phyloP scores from a whole-genome alignment of 2,113 vertebrate species.

The Brachionichthys hirsutus region DNA sequence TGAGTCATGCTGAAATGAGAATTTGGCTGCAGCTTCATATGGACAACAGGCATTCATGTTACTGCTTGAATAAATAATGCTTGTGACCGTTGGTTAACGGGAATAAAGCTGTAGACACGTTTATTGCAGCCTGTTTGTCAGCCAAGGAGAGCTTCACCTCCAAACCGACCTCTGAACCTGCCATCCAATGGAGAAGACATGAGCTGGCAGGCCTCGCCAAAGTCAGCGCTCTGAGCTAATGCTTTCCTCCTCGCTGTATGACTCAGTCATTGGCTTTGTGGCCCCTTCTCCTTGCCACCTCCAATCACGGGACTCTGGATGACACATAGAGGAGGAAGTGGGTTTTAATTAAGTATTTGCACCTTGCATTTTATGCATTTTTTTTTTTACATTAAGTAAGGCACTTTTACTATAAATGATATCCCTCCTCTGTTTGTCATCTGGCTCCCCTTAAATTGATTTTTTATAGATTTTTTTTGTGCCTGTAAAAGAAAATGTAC shows the following conservation, averaged over 20 bases:
- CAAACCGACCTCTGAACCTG: constrained; percentile 74
- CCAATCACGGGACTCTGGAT: constrained; percentile 73
- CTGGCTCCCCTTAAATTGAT: not conserved
- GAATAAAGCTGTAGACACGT: constrained; percentile 19
- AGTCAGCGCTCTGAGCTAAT: constrained; percentile 70
- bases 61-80: not conserved
- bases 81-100: constrained; percentile 10
- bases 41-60: constrained; percentile 7
- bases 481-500: no score
- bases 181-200: constrained; percentile 72
- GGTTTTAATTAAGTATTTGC: no score
- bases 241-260: constrained; percentile 65
- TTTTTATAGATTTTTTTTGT: not conserved
- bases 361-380: no score
- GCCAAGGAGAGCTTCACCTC: constrained; percentile 78
- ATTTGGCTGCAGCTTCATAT: constrained; percentile 23
- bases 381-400: no score
- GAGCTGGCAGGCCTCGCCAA: constrained; percentile 75
- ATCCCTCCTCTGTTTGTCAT: constrained; percentile 2
- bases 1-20: constrained; percentile 39
- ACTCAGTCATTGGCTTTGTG: constrained; percentile 69
- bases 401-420: no score
- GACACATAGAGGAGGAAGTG: constrained; percentile 75
- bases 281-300: constrained; percentile 70
- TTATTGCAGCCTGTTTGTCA: constrained; percentile 56